Base-by-base conservation (phyloP, 2,113 vertebrate genomes). In the Coryphaenoides rupestris region DNA sequence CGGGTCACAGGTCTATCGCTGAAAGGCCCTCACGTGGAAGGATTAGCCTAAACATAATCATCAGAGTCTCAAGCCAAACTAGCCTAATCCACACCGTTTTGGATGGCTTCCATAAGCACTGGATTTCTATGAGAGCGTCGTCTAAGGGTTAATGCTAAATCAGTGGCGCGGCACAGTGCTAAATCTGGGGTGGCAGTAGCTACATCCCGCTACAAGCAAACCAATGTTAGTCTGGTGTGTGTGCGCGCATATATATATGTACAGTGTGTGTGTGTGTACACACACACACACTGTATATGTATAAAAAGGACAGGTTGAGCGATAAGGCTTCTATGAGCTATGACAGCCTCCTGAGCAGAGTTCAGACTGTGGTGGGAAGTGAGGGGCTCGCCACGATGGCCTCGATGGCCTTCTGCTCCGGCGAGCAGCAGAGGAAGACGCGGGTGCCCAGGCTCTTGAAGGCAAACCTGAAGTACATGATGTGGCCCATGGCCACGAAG, bases 381-480 rank as follows among this genome's bases (percentile, higher is more conserved):
- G 88, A 89, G 74, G 81, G 77, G 33, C 53, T 64, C 16, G 84
- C 84, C 0, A 19, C 75, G n/a, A n/a, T n/a, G n/a, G n/a, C n/a
- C n/a, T n/a, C n/a, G 7, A 68, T 40, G 33, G 33, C 69, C 69
- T 91, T 90, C 73, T 88, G 87, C 80, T 91, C 90, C 19, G 87
- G 84, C 13, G 89, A 89, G 86, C 88, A 88, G 81, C 95, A 98
- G 63, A 89, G 80, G 86, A 98, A 94, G 15, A 98, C 88, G 14
- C 91, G 91, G 58, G 62, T 90, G 60, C 94, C 90, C 64, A 98
- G 85, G 79, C 67, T 94, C 84, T 93, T 95, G 65, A 94, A 95
- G 65, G 97, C 95, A 86, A 92, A 99, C 66, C 91, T 88, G 84
- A 99, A 97, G 91, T 98, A 99, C 96, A 99, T 98, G 21, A 92